phyloP scores from a whole-genome alignment of 2,113 vertebrate genomes.

The Heliornis fulica region DNA sequence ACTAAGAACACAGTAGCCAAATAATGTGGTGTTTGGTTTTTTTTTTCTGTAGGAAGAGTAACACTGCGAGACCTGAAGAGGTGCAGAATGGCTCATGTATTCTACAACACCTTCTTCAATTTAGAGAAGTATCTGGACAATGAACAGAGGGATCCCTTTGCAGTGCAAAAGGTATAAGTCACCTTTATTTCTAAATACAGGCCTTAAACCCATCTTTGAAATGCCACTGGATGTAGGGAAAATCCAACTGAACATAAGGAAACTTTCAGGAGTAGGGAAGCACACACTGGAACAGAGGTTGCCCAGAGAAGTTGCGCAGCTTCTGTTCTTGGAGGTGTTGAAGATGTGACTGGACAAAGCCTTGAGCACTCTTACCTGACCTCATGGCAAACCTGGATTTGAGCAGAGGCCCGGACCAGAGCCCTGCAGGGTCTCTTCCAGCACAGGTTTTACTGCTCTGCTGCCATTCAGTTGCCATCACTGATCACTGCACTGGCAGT shows the following conservation, averaged over 20 bases:
- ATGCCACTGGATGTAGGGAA: not conserved
- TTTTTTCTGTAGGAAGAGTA: constrained; percentile 83
- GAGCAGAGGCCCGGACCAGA: not conserved
- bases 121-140: constrained; percentile 99
- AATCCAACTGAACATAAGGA: not conserved
- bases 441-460: not conserved
- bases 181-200: not conserved
- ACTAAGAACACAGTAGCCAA: not conserved
- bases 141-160: constrained; percentile 98
- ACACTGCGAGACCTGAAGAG: constrained; percentile 91
- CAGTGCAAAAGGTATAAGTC: constrained; percentile 91
- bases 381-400: not conserved
- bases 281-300: not conserved
- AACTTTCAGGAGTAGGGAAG: not conserved
- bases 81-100: constrained; percentile 96
- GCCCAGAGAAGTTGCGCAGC: not conserved
- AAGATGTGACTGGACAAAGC: not conserved
- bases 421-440: not conserved
- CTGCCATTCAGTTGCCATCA: not conserved
- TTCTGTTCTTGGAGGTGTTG: not conserved
- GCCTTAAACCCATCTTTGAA: not conserved
- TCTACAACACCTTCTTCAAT: constrained; percentile 99
- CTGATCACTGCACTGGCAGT: not conserved
- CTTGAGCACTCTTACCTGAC: not conserved
- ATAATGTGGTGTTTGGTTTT: rapidly evolving